Base-by-base conservation (phyloP, 2,797 vertebrate species). In the Apodemus agrarius region DNA sequence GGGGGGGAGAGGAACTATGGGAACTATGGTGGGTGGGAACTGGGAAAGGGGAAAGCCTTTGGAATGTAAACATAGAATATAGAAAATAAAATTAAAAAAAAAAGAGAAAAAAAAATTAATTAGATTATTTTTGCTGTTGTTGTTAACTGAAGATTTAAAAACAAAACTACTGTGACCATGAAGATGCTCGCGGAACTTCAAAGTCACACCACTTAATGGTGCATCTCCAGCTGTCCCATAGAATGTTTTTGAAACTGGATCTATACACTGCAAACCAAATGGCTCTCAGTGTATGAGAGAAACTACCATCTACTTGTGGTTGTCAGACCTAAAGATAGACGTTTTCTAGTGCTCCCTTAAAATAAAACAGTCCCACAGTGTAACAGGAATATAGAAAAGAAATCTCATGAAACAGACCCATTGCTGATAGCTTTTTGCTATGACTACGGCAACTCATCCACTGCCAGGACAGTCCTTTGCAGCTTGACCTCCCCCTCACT, bases 221-320 rank as follows among this genome's bases (percentile, higher is more conserved):
- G 4, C 49, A n/a, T 57, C 34, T 61, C 83, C 69, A 91, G 49
- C 14, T 57, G 5, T 76, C 76, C 14, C 24, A n/a, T 22, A 40
- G 26, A 90, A 72, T 88, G 69, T 10, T 78, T 76, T 83, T 85
- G 79, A 92, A 94, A 81, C 17, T 46, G 79, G 52, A 37, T 65
- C 59, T 82, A 61, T 1, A 29, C 3, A 34, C 57, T 67, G 54
- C 75, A 88, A 74, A 79, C 2, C 4, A 22, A 74, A 63, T 10
- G 85, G 29, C 63, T 81, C 57, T 49, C 4, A 67, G 21, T 11
- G 67, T 31, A 2, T 61, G 46, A 91, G 59, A 82, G 37, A 87
- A 49, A 69, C 24, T 43, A 49, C 9, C 19, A 85, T 65, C 26
- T 12, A 75, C 26, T 67, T 3, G 22, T 21, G 37, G 17, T 13